Evolutionary conservation across 2,797 vertebrate genomes (phyloP), one percentile per base, ranked within the genome.

Genomic region (Benthosema pterotum): DNA sequence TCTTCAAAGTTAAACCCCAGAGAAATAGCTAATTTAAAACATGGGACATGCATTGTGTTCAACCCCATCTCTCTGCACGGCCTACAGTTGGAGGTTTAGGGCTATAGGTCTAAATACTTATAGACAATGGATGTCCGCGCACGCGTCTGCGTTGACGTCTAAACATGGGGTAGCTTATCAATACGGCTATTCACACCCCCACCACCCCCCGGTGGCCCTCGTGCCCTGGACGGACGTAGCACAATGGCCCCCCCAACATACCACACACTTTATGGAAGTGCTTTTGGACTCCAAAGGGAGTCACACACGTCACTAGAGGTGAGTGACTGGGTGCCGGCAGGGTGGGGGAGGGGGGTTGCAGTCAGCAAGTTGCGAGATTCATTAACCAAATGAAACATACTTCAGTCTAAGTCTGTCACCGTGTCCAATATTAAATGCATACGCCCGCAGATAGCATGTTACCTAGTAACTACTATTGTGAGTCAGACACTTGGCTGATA

Each of bases 341-440:
- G 43, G 1, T 0, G 22, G 56, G 22, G 42, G 42, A 28, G 46
- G 12, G 17, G 7, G 42, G 67, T 46, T 55, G 49, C 19, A 56
- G 73, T 79, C 71, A 75, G 67, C 67, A 42, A 53, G 63, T 63
- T 19, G n/a, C 15, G 9, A 50, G 63, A 82, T 55, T 67, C 69
- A 78, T 87, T 83, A 84, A 80, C 77, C 58, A 67, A 84, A 77
- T 65, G 42, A 67, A 71, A 61, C 18, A 3, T 48, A 9, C 65
- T 11, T 51, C 50, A 49, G 2, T 53, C 43, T 17, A 45, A 49
- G 38, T 38, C 32, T 38, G 32, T 38, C 8, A 12, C 67, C 49
- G 58, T 14, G 12, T 42, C 63, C 50, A 13, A 3, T 60, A 57
- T 60, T 60, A 60, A 56, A 52, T 38, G 47, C 19, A 56, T 32